Evolutionary conservation across 2,113 vertebrate species (phyloP), one percentile per base, ranked within the genome.

Genomic region (Eublepharis macularius): DNA sequence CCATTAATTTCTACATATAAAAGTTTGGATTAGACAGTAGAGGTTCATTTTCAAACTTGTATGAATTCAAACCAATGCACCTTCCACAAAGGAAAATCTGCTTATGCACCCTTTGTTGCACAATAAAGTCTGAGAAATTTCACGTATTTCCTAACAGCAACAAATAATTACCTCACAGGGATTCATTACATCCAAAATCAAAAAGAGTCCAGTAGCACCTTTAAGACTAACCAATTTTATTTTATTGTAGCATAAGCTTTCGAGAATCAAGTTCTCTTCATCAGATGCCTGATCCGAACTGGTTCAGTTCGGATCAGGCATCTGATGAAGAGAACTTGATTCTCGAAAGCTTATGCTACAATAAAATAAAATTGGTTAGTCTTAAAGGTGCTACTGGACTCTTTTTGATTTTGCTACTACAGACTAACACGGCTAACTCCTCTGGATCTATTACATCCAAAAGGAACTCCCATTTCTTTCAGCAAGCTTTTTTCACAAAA

Each of bases 171-270:
- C n/a, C 17, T 87, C 87, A 12, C 16, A 74, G 66, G 5, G 26
- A 74, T 91, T 80, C n/a, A 83, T 60, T 49, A 90, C 81, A 3
- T 90, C 85, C 60, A 65, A 81, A 83, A 85, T 90, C 85, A 51
- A 65, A 81, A 83, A 85, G 65, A n/a, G n/a, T n/a, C n/a, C n/a
- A n/a, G n/a, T n/a, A n/a, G n/a, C n/a, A n/a, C n/a, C n/a, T n/a
- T n/a, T n/a, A n/a, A n/a, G n/a, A n/a, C n/a, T n/a, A n/a, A n/a
- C n/a, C n/a, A n/a, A n/a, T n/a, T n/a, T n/a, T n/a, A n/a, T n/a
- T n/a, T n/a, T n/a, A n/a, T n/a, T n/a, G n/a, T n/a, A n/a, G n/a
- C n/a, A n/a, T n/a, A n/a, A n/a, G n/a, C n/a, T n/a, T n/a, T n/a
- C n/a, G n/a, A n/a, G n/a, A n/a, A n/a, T n/a, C n/a, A n/a, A n/a